Conservation (phyloP, 2,888 invertebrate species). For the Oxyscelio sp. region DNA sequence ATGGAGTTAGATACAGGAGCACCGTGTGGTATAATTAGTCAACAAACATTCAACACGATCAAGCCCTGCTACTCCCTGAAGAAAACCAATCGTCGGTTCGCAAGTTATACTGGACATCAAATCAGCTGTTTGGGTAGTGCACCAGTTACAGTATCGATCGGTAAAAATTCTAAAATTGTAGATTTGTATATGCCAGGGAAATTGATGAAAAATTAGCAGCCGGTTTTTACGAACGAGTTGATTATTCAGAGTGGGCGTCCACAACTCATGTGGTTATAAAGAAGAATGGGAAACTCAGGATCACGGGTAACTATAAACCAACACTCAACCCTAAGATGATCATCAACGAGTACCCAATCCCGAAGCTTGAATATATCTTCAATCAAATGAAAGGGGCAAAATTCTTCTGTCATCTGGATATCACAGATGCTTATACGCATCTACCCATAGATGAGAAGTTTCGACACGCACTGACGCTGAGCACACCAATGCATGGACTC, state of each 20-base stretch:
- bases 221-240: constrained; percentile 8
- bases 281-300: constrained; percentile 19
- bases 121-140: no score
- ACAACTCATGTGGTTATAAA: constrained; percentile 18
- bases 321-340: constrained; percentile 28
- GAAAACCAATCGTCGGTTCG: no score
- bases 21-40: no score
- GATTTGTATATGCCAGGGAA: background rate
- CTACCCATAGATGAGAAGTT: constrained; percentile 37
- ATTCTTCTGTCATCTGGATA: constrained; percentile 11
- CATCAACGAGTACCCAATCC: constrained; percentile 50
- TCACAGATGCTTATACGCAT: constrained; percentile 34
- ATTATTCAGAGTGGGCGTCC: constrained; percentile 24
- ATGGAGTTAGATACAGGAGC: no score
- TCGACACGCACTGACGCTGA: constrained; percentile 26
- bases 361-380: constrained; percentile 31
- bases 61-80: background rate
- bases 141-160: background rate
- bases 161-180: background rate
- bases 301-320: constrained; percentile 13
- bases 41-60: no score
- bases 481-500: no score
- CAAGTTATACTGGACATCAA: no score
- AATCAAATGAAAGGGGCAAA: constrained; percentile 24
- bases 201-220: background rate